Evolutionary conservation across 2,797 vertebrate species (phyloP).

Genomic region (Nannoperca australis): DNA sequence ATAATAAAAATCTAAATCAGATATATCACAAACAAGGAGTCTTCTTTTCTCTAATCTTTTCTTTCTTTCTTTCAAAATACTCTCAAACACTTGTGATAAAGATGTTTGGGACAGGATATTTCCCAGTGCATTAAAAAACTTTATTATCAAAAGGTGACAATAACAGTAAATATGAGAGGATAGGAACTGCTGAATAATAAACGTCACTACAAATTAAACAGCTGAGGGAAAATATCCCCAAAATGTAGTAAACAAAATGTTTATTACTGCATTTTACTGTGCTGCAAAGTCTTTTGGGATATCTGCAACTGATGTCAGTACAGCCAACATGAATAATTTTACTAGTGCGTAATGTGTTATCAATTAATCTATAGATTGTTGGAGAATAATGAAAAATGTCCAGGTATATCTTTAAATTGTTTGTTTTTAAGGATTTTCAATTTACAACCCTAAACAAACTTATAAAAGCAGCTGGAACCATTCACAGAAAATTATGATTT

Average conservation of each 20-base stretch:
- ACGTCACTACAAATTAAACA: background rate
- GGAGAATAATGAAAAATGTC: background rate
- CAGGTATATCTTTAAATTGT: background rate
- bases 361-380: background rate
- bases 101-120: background rate
- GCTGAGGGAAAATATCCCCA: background rate
- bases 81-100: background rate
- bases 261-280: conserved; percentile 4
- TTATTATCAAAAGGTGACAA: conserved; percentile 2
- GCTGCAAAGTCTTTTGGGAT: conserved; percentile 2
- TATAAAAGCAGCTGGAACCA: background rate
- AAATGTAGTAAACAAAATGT: background rate
- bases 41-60: background rate
- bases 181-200: background rate
- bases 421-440: background rate
- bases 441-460: background rate
- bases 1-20: background rate
- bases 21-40: background rate
- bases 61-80: background rate
- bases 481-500: background rate
- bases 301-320: background rate
- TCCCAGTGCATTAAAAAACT: background rate
- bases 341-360: background rate
- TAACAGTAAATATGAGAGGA: background rate
- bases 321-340: background rate